Evolutionary conservation across 1,140 invertebrate species (phyloP), one percentile per base, ranked within the genome.

Genomic region (Andricus grossulariae): DNA sequence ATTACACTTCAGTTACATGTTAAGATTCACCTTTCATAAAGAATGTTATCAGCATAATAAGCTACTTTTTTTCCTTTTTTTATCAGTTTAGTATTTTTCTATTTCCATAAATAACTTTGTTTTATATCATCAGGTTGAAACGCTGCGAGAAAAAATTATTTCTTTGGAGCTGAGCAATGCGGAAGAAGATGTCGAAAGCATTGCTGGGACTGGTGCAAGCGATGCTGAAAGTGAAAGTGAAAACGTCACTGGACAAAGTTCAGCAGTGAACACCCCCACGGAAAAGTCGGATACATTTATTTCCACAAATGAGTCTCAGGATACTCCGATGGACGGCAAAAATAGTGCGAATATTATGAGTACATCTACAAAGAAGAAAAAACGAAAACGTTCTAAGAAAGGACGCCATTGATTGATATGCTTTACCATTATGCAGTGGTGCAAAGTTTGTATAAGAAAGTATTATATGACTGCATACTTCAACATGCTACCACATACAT

Each of bases 91-190:
- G 39, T 10, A 45, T 45, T 45, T 45, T 10, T 45, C 0, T 45
- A 45, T 45, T 45, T 11, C 1, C 39, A 45, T 8, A 45, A 45
- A 45, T 45, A 45, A 45, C 39, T 45, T 11, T 10, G 0, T 45
- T 45, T 45, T 11, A 11, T 45, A 57, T 80, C 32, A 50, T 15
- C 89, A 97, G 96, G 96, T 97, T 85, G 96, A 97, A 93, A 97
- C 96, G 60, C 94, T 96, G 72, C 94, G 96, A 90, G 96, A 97
- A 90, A 97, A 97, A 91, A 97, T 97, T 82, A 96, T 97, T 88
- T 97, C 96, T 57, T 90, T 97, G 87, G 96, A 97, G 88, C 88
- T 97, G 85, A 95, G 94, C 70, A 94, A 94, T 81, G 93, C 94
- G 12, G 93, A 94, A 76, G 93, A 93, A n/a, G 92, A 93, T 57